Percentiles rank a stretch among this genome's conserved stretches.
Conservation (phyloP, 2,888 invertebrate species). For the Lasius platythorax region DNA sequence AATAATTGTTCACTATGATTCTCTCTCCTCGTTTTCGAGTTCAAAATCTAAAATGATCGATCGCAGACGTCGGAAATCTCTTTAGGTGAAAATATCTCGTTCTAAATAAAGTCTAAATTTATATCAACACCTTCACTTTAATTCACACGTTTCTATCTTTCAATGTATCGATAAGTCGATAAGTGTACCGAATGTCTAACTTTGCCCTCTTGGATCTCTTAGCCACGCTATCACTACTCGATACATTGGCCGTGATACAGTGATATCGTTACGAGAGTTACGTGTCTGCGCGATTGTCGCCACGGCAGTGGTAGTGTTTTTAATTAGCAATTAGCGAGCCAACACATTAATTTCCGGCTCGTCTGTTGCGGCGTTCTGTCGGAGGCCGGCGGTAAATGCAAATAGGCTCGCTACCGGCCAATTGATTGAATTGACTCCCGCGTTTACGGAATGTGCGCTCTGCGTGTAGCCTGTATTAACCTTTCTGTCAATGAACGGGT, state of each 20-base stretch:
- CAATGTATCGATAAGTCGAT: neutral
- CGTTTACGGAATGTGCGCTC: slow-evolving; percentile 37
- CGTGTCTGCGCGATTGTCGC: slow-evolving; percentile 22
- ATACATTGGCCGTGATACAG: neutral
- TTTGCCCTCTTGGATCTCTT: neutral
- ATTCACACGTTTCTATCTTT: neutral
- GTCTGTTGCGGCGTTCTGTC: slow-evolving; percentile 83
- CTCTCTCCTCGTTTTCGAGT: neutral
- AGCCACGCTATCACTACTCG: neutral
- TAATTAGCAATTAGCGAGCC: slow-evolving; percentile 85
- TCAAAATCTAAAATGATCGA: neutral
- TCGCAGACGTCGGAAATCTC: neutral
- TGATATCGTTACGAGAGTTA: neutral
- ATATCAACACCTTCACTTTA: neutral
- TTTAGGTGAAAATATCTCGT: neutral
- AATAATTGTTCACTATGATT: neutral
- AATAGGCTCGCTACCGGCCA: slow-evolving; percentile 81
- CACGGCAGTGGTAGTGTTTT: slow-evolving; percentile 78
- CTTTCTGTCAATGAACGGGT: too few relatives aligned
- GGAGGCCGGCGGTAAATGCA: slow-evolving; percentile 81
- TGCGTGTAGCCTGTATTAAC: neutral
- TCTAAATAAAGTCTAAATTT: neutral
- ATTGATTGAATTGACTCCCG: slow-evolving; percentile 85
- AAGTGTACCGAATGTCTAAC: neutral
- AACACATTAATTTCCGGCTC: slow-evolving; percentile 85